phyloP scores from a whole-genome alignment of 2,113 vertebrate species.

The Oenanthe melanoleuca region DNA sequence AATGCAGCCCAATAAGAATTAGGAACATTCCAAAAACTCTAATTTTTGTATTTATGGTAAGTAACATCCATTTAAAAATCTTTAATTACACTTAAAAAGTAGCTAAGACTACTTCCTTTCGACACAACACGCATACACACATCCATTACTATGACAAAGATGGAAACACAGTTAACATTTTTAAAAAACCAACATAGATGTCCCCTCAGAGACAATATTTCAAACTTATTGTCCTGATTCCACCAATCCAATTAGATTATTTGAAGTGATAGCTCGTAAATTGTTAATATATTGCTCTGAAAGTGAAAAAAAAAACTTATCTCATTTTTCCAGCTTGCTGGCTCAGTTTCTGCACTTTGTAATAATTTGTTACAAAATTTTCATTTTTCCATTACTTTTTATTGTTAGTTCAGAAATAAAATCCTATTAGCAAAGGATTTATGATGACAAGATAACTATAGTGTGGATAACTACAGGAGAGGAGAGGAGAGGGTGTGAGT shows the following conservation, averaged over 20 bases:
- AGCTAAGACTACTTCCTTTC: background rate
- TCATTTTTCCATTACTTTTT: conserved; percentile 72
- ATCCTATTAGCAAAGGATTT: conserved; percentile 66
- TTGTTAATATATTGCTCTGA: conserved; percentile 69
- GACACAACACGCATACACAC: background rate
- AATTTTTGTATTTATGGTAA: background rate
- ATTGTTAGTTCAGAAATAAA: conserved; percentile 70
- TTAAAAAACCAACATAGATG: background rate
- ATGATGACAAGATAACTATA: conserved; percentile 70
- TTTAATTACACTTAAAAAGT: background rate
- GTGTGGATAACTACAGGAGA: background rate
- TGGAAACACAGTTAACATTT: conserved; percentile 1
- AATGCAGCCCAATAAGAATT: background rate
- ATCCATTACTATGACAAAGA: background rate
- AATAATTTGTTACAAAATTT: conserved; percentile 65
- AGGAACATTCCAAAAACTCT: background rate
- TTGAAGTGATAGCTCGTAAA: conserved; percentile 71
- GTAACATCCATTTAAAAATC: background rate
- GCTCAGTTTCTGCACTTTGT: conserved; percentile 55
- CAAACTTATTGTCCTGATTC: conserved; percentile 58
- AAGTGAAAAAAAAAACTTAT: conserved; percentile 63
- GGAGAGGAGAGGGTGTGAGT: background rate
- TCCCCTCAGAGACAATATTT: conserved; percentile 51
- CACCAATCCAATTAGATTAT: conserved; percentile 65
- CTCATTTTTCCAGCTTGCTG: conserved; percentile 63